These are phyloP conservation scores for Acipenser oxyrinchus DNA, from an alignment of 2,797 vertebrate genomes.

Conservation along the genomic window DNA sequence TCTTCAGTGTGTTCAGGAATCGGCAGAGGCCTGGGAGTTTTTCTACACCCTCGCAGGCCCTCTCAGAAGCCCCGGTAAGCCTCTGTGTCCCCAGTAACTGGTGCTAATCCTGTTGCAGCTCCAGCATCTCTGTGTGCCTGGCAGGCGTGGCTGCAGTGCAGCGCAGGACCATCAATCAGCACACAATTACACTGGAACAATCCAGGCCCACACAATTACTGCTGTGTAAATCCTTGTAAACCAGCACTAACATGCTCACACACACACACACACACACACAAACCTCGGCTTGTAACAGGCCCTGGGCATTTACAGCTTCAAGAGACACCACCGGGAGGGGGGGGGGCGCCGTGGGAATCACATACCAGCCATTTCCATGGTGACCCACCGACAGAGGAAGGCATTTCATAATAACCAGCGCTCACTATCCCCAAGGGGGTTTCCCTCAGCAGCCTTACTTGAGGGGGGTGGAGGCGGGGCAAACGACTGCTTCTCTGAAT, in stretches of 20 bases:
- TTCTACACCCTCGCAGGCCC: background rate
- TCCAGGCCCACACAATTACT: slow-evolving; percentile 26
- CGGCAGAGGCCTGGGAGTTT: background rate
- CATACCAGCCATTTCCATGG: slow-evolving; percentile 63
- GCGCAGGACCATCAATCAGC: slow-evolving; percentile 31
- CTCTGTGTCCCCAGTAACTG: slow-evolving; percentile 13
- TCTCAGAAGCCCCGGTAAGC: background rate
- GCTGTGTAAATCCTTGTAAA: slow-evolving; percentile 20
- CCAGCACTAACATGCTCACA: background rate
- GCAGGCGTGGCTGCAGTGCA: slow-evolving; percentile 23
- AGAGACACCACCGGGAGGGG: background rate
- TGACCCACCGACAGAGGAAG: slow-evolving; percentile 54
- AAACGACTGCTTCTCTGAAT: no score
- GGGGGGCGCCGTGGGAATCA: slow-evolving; percentile 34
- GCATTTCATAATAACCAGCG: slow-evolving; percentile 60
- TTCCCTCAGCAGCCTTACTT: slow-evolving; percentile 33
- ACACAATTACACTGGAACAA: slow-evolving; percentile 36
- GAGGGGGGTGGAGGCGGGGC: slow-evolving; percentile 20
- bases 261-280: slow-evolving; percentile 5
- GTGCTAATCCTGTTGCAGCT: slow-evolving; percentile 29
- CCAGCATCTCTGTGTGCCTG: slow-evolving; percentile 10
- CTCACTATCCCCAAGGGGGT: slow-evolving; percentile 53
- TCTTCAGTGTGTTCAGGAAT: no score
- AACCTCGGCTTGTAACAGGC: background rate
- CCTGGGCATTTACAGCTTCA: slow-evolving; percentile 3